Conservation (phyloP, 2,113 vertebrate genomes). For the Hydrolagus affinis region DNA sequence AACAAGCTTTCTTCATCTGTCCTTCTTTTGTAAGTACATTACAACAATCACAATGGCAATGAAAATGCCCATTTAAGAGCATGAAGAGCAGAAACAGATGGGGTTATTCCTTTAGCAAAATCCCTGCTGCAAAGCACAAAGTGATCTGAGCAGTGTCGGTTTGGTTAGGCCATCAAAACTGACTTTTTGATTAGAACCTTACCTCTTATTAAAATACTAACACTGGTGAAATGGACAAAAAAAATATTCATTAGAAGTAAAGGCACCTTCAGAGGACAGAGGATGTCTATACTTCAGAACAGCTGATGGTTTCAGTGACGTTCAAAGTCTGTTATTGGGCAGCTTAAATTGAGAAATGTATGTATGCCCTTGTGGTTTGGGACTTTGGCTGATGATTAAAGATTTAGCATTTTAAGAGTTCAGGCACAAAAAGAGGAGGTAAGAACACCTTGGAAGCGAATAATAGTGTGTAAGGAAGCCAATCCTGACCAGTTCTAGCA, state of each 20-base stretch:
- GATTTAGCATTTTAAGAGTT: neutral
- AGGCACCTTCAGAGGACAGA: neutral
- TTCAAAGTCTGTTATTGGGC: neutral
- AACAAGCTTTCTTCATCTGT: too few relatives aligned
- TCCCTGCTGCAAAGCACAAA: too few relatives aligned
- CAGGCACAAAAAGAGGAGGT: neutral
- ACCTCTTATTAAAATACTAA: neutral
- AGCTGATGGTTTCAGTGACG: neutral
- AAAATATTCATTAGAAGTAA: neutral
- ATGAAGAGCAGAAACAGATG: too few relatives aligned
- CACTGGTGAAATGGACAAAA: neutral
- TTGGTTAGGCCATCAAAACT: too few relatives aligned
- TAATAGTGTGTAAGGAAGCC: too few relatives aligned
- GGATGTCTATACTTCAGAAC: neutral
- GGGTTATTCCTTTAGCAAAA: too few relatives aligned
- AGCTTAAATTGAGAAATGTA: too few relatives aligned
- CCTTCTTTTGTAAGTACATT: too few relatives aligned
- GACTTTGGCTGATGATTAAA: neutral
- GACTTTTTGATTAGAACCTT: neutral
- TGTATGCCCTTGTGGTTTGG: neutral
- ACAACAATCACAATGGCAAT: too few relatives aligned
- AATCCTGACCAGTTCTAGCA: neutral
- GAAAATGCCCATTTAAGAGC: too few relatives aligned
- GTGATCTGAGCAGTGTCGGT: too few relatives aligned
- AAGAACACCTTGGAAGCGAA: too few relatives aligned